Conservation (phyloP, 2,113 vertebrate species). For the Numenius arquata region DNA sequence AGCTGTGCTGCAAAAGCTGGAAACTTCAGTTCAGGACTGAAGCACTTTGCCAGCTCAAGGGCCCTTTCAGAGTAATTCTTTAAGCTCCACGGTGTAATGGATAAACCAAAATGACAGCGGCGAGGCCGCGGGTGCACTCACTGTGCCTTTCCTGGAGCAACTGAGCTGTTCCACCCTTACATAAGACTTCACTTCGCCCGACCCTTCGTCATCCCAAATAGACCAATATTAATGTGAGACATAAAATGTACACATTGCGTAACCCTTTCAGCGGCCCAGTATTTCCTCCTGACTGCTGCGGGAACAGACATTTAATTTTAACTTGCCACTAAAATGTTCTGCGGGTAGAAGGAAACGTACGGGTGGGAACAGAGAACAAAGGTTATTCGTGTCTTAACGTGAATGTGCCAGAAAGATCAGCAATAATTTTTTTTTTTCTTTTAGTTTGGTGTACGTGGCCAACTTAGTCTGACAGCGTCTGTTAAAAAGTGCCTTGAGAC, state of each 20-base stretch:
- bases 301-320: neutral
- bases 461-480: neutral
- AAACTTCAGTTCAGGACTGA: neutral
- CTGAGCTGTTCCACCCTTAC: neutral
- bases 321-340: neutral
- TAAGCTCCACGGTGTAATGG: neutral
- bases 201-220: neutral
- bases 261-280: neutral
- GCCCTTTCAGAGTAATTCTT: neutral
- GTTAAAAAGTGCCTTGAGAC: neutral
- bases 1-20: neutral
- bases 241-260: neutral
- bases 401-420: neutral
- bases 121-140: neutral
- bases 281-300: neutral
- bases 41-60: neutral
- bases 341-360: neutral
- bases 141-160: neutral
- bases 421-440: neutral
- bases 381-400: neutral
- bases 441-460: neutral
- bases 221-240: neutral
- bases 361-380: neutral
- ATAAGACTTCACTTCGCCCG: neutral
- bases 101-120: slow-evolving; percentile 5